Evolutionary conservation across 2,113 vertebrate species (phyloP).

Genomic region (Ptychochromis oligacanthus): DNA sequence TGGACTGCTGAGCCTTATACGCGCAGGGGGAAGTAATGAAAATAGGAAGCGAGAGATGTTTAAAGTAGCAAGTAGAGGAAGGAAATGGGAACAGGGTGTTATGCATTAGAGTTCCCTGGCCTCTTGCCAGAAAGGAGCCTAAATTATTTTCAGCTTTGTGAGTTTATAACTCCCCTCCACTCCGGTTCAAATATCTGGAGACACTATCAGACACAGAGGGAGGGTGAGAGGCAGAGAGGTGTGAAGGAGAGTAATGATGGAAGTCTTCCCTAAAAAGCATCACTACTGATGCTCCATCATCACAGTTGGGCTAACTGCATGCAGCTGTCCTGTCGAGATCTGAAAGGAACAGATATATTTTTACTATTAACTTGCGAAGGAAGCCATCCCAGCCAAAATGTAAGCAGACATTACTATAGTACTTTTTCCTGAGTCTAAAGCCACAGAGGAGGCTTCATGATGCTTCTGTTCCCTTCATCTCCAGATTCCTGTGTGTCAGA

Average conservation of each 20-base stretch:
- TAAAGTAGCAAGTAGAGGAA: constrained; percentile 38
- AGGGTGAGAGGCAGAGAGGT: constrained; percentile 28
- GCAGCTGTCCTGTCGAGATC: constrained; percentile 2
- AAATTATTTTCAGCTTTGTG: constrained; percentile 59
- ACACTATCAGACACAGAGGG: constrained; percentile 39
- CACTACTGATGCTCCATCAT: constrained; percentile 40
- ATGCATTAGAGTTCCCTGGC: constrained; percentile 24
- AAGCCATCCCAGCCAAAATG: neutral
- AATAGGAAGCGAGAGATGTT: constrained; percentile 43
- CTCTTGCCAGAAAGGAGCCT: constrained; percentile 36
- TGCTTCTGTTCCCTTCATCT: neutral
- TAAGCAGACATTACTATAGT: neutral
- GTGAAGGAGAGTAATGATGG: constrained; percentile 56
- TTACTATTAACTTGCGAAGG: neutral
- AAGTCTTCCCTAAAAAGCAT: constrained; percentile 47
- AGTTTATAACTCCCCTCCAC: constrained; percentile 54
- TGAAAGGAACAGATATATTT: constrained; percentile 4
- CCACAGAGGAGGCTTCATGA: constrained; percentile 5
- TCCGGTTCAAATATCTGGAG: constrained; percentile 58
- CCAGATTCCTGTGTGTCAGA: constrained; percentile 32
- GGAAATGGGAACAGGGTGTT: constrained; percentile 32
- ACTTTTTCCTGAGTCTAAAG: neutral
- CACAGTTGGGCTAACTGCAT: constrained; percentile 4
- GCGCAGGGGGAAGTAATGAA: constrained; percentile 33
- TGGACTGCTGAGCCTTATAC: constrained; percentile 52